Base-by-base conservation (phyloP, 2,888 invertebrate genomes). In the Ormyrus nitidulus region DNA sequence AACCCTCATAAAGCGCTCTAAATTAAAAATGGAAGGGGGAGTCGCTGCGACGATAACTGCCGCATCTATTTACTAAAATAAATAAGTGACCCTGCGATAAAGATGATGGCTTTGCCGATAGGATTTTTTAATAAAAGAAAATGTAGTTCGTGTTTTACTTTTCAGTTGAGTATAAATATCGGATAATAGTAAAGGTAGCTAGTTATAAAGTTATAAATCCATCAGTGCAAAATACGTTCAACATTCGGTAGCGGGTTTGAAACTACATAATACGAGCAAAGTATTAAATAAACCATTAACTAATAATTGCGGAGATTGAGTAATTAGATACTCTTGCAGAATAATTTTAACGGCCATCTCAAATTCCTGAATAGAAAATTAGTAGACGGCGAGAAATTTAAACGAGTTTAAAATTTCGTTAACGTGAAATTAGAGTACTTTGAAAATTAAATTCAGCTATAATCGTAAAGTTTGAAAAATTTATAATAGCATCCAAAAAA, bases 1-100 rank as follows among this genome's bases (percentile, higher is more conserved):
- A 59, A 72, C 72, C 51, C 73, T 70, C 71, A 49, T 77, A 71
- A 77, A 64, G 49, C 65, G 53, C 69, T 68, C 69, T 61, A 76
- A 76, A 76, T 76, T 76, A 68, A 76, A 76, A 69, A 69, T 7
- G 9, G 13, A 8, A 7, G 19, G 9, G 19, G 51, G 64, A 34
- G 9, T 5, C 19, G 49, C 58, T 49, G 59, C 1, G 59, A 70
- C 70, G 46, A 54, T 56, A 46, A 56, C 54, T 44, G 9, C 5
- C 2, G 2, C 11, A 56, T 56, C 56, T 65, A 13, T 65, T 65
- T 19, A 19, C 19, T 19, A 19, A 19, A 19, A 19, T 19, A 19
- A 19, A 19, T 19, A 19, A 19, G 2, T 19, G 19, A 19, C 19
- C 19, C 19, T 19, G 19, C 19, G 19, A 19, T 19, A 19, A 19